Evolutionary conservation across 2,888 invertebrate genomes (phyloP).

Genomic region (Spodoptera picta): DNA sequence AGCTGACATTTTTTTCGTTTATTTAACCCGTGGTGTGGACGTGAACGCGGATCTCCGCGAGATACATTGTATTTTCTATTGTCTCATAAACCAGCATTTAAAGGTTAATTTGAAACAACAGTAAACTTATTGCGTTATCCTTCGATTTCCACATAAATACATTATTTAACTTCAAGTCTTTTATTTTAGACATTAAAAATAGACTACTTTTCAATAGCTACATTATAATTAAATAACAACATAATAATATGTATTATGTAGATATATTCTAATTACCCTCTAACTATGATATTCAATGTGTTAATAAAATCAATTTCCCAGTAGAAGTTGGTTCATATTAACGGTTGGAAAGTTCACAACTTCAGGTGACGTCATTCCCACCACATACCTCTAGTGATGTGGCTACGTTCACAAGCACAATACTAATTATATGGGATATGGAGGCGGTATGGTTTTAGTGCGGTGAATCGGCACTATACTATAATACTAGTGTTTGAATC

Average conservation of each 20-base stretch:
- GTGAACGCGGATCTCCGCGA: too few species aligned
- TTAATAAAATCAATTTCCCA: slow-evolving; percentile 71
- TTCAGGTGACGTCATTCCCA: slow-evolving; percentile 85
- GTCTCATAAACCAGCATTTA: too few species aligned
- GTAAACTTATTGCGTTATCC: too few species aligned
- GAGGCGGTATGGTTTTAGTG: slow-evolving; percentile 48
- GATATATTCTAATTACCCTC: not conserved
- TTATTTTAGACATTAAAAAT: too few species aligned
- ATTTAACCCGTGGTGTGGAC: too few species aligned
- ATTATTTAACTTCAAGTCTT: too few species aligned
- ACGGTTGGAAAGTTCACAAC: slow-evolving; percentile 73
- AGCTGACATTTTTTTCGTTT: too few species aligned
- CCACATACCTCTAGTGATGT: slow-evolving; percentile 59
- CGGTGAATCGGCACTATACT: slow-evolving; percentile 12
- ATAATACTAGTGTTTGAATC: slow-evolving; percentile 17
- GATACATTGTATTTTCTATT: too few species aligned
- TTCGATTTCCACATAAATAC: too few species aligned
- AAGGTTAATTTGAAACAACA: too few species aligned
- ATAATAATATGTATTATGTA: not conserved
- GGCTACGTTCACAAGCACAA: slow-evolving; percentile 21
- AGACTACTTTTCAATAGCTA: too few species aligned
- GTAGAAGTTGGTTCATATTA: slow-evolving; percentile 74
- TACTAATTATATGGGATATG: slow-evolving; percentile 47
- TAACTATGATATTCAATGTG: slow-evolving; percentile 31
- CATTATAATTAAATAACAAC: slow-evolving; percentile 5